Conservation (phyloP, 2,797 vertebrate genomes). For the Sebastes nivosus region DNA sequence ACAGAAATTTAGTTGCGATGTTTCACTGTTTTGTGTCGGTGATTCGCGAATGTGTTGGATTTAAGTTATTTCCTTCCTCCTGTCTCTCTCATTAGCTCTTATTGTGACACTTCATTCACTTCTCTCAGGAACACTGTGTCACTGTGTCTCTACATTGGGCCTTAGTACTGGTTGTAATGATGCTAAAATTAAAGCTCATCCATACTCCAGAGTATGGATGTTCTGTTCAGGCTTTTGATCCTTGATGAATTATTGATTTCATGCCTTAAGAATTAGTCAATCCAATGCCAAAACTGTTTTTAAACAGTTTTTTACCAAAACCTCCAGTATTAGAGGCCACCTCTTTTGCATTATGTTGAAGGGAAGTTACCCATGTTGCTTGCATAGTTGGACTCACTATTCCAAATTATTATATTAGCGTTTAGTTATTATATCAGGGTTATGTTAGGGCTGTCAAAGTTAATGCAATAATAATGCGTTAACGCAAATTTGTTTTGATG, state of each 20-base stretch:
- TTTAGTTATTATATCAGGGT: no score
- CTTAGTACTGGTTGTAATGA: background rate
- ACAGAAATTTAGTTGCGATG: background rate
- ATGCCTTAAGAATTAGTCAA: background rate
- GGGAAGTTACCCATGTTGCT: background rate
- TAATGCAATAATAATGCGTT: no score
- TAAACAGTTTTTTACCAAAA: background rate
- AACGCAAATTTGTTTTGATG: no score
- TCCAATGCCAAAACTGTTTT: background rate
- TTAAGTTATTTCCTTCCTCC: background rate
- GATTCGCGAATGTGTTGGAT: background rate
- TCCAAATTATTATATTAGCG: background rate
- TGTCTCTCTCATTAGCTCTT: constrained; percentile 5
- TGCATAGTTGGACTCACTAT: background rate
- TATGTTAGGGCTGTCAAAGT: no score
- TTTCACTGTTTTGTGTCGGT: background rate
- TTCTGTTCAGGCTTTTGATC: constrained; percentile 7
- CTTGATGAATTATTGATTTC: constrained; percentile 2
- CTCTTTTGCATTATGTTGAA: background rate
- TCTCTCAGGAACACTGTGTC: constrained; percentile 10
- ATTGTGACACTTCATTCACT: constrained; percentile 9
- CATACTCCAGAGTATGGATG: background rate
- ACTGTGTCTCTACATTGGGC: background rate
- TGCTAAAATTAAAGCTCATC: constrained; percentile 4
- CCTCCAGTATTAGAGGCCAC: background rate